Evolutionary conservation across 2,888 invertebrate species (phyloP).

Genomic region (Steinernema carpocapsae): DNA sequence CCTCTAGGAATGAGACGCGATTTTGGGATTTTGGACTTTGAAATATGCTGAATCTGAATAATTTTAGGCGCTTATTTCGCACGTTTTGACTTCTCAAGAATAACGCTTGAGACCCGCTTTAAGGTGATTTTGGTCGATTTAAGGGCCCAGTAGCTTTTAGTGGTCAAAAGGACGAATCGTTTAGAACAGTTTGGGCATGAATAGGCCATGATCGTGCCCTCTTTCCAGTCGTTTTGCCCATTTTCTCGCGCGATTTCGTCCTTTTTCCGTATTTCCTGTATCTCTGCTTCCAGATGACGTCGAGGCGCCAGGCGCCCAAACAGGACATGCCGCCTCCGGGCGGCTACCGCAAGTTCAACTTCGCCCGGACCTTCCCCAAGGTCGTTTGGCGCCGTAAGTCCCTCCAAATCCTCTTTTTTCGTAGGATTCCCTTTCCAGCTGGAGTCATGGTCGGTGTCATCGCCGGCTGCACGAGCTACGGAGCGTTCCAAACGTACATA

Average conservation of each 20-base stretch:
- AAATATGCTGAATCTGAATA: too few relatives aligned
- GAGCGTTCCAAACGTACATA: constrained; percentile 49
- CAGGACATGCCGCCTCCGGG: constrained; percentile 94
- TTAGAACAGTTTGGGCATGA: too few relatives aligned
- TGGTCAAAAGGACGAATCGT: too few relatives aligned
- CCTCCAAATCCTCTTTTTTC: neutral
- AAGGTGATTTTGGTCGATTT: too few relatives aligned
- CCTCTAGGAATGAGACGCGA: too few relatives aligned
- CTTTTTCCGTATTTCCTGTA: neutral
- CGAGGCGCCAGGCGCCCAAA: constrained; percentile 37
- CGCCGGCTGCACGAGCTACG: constrained; percentile 52
- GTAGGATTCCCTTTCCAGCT: constrained; percentile 45
- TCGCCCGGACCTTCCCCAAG: constrained; percentile 69
- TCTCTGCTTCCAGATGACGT: neutral
- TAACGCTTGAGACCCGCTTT: too few relatives aligned
- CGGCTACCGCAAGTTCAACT: constrained; percentile 81
- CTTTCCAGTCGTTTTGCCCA: neutral
- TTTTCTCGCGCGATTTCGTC: neutral
- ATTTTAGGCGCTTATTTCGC: too few relatives aligned
- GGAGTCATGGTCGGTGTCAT: constrained; percentile 52
- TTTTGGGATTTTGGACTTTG: too few relatives aligned
- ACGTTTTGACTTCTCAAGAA: too few relatives aligned
- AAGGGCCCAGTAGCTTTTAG: too few relatives aligned
- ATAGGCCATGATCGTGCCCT: too few relatives aligned
- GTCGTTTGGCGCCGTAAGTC: constrained; percentile 64